Evolutionary conservation across 2,113 vertebrate genomes (phyloP).

Genomic region (Cyanoramphus novaezelandiae): DNA sequence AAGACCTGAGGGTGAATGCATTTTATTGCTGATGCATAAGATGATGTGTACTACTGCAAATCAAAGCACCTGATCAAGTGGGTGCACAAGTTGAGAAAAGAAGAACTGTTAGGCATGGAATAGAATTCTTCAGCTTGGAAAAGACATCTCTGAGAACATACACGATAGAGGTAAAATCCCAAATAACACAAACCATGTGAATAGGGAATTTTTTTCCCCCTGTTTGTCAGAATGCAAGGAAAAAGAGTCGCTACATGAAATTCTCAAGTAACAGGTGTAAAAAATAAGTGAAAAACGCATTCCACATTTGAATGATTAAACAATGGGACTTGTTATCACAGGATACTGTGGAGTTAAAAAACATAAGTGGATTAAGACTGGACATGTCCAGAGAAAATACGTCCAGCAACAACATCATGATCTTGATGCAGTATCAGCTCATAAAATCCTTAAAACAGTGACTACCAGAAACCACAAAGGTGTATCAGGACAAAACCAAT

Average conservation of each 20-base stretch:
- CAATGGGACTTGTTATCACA: background rate
- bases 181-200: background rate
- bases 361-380: background rate
- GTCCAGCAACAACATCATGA: background rate
- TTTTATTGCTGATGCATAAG: background rate
- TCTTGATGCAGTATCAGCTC: background rate
- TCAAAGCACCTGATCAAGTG: background rate
- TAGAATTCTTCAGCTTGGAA: background rate
- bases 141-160: background rate
- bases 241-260: background rate
- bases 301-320: background rate
- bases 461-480: background rate
- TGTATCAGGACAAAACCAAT: background rate
- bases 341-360: background rate
- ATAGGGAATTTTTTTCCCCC: background rate
- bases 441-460: background rate
- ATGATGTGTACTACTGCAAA: background rate
- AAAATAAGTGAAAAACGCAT: background rate
- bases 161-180: background rate
- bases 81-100: background rate
- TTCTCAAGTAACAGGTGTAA: background rate
- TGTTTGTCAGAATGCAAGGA: background rate
- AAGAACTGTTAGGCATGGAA: background rate
- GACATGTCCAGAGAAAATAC: background rate
- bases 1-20: background rate